A percentile compares a stretch with the other conserved stretches of the same genome.
Evolutionary conservation across 1,140 invertebrate genomes (phyloP).

Genomic region (Meteorus sp.): DNA sequence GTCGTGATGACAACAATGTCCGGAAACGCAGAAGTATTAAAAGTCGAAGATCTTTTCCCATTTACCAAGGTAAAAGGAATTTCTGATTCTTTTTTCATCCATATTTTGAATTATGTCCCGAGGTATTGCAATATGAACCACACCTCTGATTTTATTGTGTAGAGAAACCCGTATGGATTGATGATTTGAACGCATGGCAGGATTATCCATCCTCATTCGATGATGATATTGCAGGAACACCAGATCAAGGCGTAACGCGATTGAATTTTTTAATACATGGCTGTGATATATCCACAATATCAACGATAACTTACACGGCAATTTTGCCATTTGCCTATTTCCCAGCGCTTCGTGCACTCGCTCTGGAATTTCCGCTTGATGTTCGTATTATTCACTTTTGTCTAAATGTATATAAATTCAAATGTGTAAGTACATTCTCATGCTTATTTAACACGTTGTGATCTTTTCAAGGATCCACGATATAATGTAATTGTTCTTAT

Average conservation of each 20-base stretch:
- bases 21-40: slow-evolving; percentile 34
- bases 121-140: too few relatives aligned
- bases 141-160: neutral
- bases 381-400: slow-evolving; percentile 52
- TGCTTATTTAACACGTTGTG: neutral
- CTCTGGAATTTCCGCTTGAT: slow-evolving; percentile 75
- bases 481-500: slow-evolving; percentile 59
- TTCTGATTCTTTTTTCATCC: neutral
- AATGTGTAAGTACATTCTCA: neutral
- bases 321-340: slow-evolving; percentile 76
- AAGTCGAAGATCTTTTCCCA: slow-evolving; percentile 40
- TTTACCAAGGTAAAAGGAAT: slow-evolving; percentile 38
- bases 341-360: slow-evolving; percentile 69
- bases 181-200: slow-evolving; percentile 34
- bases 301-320: slow-evolving; percentile 68
- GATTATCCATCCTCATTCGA: slow-evolving; percentile 26
- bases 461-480: slow-evolving; percentile 56
- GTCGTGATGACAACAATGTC: slow-evolving; percentile 28
- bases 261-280: slow-evolving; percentile 54
- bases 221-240: slow-evolving; percentile 31
- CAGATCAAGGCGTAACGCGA: slow-evolving; percentile 40
- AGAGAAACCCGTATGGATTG: slow-evolving; percentile 51
- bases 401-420: neutral
- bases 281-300: slow-evolving; percentile 48
- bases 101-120: neutral